phyloP scores from a whole-genome alignment of 2,113 vertebrate species.

The Petaurus breviceps region DNA sequence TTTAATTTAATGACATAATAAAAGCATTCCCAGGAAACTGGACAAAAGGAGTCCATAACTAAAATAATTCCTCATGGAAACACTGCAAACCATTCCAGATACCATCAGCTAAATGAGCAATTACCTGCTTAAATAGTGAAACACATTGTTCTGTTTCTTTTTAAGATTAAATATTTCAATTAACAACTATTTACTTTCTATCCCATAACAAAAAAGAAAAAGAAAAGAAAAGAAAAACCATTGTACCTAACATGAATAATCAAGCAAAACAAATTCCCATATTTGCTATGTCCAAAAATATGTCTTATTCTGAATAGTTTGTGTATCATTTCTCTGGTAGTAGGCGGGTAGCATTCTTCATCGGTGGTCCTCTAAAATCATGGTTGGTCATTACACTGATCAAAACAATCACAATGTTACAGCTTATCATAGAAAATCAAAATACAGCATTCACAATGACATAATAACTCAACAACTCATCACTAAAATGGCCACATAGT shows the following conservation, averaged over 20 bases:
- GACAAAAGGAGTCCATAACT: neutral
- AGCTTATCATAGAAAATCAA: too few species aligned
- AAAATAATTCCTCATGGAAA: neutral
- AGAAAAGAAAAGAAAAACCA: too few species aligned
- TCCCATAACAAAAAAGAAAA: too few species aligned
- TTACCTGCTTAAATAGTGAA: neutral
- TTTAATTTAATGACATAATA: slow-evolving; percentile 7
- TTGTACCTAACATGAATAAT: neutral
- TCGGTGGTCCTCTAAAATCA: neutral
- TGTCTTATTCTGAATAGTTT: neutral
- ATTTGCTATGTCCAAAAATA: neutral
- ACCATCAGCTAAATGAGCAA: neutral
- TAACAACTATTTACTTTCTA: too few species aligned
- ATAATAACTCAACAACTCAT: too few species aligned
- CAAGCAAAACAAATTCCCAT: neutral
- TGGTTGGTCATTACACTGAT: neutral
- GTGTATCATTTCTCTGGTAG: neutral
- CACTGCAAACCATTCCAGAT: neutral
- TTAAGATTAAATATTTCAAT: neutral
- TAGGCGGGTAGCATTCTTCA: neutral
- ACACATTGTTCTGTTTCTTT: neutral
- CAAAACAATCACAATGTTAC: neutral
- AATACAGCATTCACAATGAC: too few species aligned
- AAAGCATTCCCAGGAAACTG: neutral
- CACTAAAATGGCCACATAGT: too few species aligned